Percentiles rank a stretch among this genome's conserved stretches.
phyloP scores from a whole-genome alignment of 2,113 vertebrate species.

The Phylloscopus trochiloides region DNA sequence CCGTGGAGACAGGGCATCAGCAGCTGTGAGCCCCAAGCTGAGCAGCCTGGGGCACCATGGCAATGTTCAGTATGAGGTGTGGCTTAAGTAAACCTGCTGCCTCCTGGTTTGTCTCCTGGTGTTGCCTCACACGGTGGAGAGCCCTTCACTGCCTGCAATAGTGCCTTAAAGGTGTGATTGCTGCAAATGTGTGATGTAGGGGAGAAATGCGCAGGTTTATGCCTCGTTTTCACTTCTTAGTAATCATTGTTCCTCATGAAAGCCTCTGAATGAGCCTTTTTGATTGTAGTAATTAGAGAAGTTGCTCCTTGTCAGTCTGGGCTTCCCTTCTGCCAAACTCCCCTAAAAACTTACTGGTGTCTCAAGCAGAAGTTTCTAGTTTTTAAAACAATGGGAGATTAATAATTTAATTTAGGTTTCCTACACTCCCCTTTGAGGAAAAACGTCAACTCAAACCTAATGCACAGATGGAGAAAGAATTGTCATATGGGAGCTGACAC shows the following conservation, averaged over 20 bases:
- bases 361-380: not conserved
- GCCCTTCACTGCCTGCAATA: not conserved
- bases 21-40: not conserved
- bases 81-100: not conserved
- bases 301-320: not conserved
- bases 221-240: not conserved
- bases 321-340: not conserved
- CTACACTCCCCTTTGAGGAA: not conserved
- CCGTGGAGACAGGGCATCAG: not conserved
- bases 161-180: not conserved
- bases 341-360: not conserved
- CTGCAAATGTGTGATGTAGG: not conserved
- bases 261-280: not conserved
- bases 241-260: not conserved
- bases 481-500: not conserved
- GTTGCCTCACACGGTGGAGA: not conserved
- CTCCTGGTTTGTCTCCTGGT: not conserved
- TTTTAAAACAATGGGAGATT: not conserved
- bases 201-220: not conserved
- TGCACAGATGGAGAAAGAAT: not conserved
- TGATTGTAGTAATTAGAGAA: not conserved
- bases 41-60: fast-evolving
- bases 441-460: not conserved
- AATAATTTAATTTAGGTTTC: not conserved
- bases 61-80: not conserved